Base-by-base conservation (phyloP, 1,140 invertebrate genomes). In the Caenorhabditis latens region DNA sequence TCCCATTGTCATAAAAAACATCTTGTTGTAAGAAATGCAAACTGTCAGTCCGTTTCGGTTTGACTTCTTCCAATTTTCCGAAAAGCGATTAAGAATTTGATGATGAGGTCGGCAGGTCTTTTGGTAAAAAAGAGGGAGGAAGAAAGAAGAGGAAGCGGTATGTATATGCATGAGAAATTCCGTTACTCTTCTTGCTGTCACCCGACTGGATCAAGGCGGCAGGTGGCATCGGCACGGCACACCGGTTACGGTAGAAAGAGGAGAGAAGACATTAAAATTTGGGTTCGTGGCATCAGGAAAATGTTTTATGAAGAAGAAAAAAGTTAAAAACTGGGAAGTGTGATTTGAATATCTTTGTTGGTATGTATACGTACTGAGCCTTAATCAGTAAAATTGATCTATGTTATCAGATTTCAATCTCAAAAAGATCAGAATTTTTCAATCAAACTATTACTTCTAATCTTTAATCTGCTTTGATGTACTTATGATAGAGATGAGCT, bases 51-150 rank as follows among this genome's bases (percentile, higher is more conserved):
- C 71, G 71, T 79, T 79, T 79, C n/a, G 71, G 43, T 79, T 79
- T 79, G 71, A 5, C 71, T 50, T 79, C 46, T 79, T 19, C 71
- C 43, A 79, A 46, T 79, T 79, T 40, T 48, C 46, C 71, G 46
- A 79, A 79, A 79, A 79, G 19, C 71, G 71, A 79, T 79, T 79
- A 79, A 42, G 46, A 79, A 79, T 79, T 79, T 79, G 71, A 79
- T 79, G 71, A 79, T 79, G 71, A 79, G 71, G 71, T 79, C 71
- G 71, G 71, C 42, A 79, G 71, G 71, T 79, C 71, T 79, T 79
- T 79, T 79, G 46, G 71, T 79, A 79, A 79, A 79, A 79, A 79
- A n/a, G n/a, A n/a, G 21, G 46, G 19, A 50, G n/a, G 24, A 24
- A 21, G 24, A 42, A 32, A 40, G 7, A 32, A 32, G 32, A n/a